Base-by-base conservation (phyloP, 2,113 vertebrate species). In the Macquaria ambigua region DNA sequence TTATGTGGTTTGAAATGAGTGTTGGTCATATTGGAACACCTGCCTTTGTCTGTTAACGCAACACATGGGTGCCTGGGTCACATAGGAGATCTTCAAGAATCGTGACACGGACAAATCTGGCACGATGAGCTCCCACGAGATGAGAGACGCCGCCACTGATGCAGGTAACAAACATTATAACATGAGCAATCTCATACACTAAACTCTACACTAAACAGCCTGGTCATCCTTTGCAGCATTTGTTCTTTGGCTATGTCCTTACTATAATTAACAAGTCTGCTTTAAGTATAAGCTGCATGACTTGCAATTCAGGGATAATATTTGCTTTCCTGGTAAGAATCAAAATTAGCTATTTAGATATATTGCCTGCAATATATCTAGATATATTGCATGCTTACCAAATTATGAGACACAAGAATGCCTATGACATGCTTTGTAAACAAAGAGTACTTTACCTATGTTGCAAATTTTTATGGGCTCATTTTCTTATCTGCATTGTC, bases 91-190 rank as follows among this genome's bases (percentile, higher is more conserved):
- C 89, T 94, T 94, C 82, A 90, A 86, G 62, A 73, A 23, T 14
- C 61, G 75, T 16, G 94, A 94, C 73, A 46, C 62, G 1, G 94
- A 94, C 88, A 76, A 77, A 78, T 94, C 94, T 25, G 94, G 94
- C 77, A 94, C 92, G 23, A 91, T 94, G 90, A 94, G 92, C 83
- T 88, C 91, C 62, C 89, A 89, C 9, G 94, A 94, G 81, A 93
- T 94, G 92, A 93, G 93, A 87, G 77, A 55, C 0, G 94, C 94
- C 5, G 74, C 87, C 63, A 61, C 15, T 21, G 11, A 89, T 91
- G 94, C 94, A 88, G 93, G 94, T 94, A 87, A 91, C n/a, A 67
- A 16, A 72, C 31, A 28, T 52, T 0, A 14, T 55, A 50, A 37
- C 21, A 1, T 16, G 53, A 53, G 31, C 1, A 52, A 64, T 56